Base-by-base conservation (phyloP, 2,113 vertebrate species). In the Agapornis roseicollis region DNA sequence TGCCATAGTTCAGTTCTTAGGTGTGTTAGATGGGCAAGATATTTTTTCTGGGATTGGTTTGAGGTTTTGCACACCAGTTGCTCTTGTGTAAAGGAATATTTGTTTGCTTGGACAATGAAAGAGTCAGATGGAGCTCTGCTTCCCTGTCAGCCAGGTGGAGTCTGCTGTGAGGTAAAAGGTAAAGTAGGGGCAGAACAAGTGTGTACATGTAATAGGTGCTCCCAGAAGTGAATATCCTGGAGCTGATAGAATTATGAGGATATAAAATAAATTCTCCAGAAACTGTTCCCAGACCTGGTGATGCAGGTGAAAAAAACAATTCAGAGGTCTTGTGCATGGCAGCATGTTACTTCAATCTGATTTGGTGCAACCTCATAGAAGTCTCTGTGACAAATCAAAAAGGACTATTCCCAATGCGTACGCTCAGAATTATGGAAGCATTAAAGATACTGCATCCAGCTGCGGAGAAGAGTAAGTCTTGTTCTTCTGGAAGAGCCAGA, bases 401-500 rank as follows among this genome's bases (percentile, higher is more conserved):
- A 13, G 47, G 22, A 19, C 9, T 2, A 22, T 44, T 47, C 10
- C 50, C 29, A 7, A 6, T 0, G 0, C 11, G 3, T 5, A 0
- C 6, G 19, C 27, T 28, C 44, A 24, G 9, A 7, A 5, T 3
- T 20, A 1, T 3, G 12, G 17, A 3, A 5, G 35, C 47, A 33
- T 4, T 23, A 17, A 28, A n/a, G 53, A 1, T 8, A 3, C 0
- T 15, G 7, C 25, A 9, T 17, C 41, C 58, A 42, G 33, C 31
- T 55, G 19, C 1, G 14, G 49, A 41, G 58, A 53, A 66, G 6
- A 65, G 1, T 3, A 0, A 9, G 7, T 14, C 53, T 4, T 47
- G 23, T 5, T 35, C 47, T 52, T 27, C 61, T 74, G 29, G 41
- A n/a, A 19, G 25, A 14, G n/a, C 16, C 23, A 9, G 17, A 50